Percentiles rank a stretch among this genome's conserved stretches.
Evolutionary conservation across 2,113 vertebrate species (phyloP).

Genomic region (Terrapene triunguis): DNA sequence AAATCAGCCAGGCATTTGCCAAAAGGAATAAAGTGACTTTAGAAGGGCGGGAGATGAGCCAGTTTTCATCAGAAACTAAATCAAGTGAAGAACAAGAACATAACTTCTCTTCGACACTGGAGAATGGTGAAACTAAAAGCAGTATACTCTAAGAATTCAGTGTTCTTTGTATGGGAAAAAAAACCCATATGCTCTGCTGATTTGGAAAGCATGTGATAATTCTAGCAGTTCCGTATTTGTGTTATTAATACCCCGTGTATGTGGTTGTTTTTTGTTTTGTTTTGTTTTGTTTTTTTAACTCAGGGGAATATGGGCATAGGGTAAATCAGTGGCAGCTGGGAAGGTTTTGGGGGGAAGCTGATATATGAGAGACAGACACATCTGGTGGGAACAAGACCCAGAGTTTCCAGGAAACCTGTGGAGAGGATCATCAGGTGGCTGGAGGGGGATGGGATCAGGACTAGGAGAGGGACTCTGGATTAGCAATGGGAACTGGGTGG

Average conservation of each 20-base stretch:
- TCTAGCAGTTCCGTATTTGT: neutral
- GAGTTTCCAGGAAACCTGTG: neutral
- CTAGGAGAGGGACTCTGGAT: neutral
- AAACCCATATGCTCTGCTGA: rapidly evolving
- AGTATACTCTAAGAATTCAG: slow-evolving; percentile 26
- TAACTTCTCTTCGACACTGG: slow-evolving; percentile 11
- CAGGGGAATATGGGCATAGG: neutral
- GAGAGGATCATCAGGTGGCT: neutral
- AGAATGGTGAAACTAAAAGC: slow-evolving; percentile 36
- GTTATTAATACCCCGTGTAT: neutral
- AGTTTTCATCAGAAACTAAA: neutral
- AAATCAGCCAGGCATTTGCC: slow-evolving; percentile 92
- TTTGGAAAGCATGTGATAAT: neutral
- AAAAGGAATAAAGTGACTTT: slow-evolving; percentile 86
- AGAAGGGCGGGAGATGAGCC: slow-evolving; percentile 77
- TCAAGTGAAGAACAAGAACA: slow-evolving; percentile 34
- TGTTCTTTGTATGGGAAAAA: rapidly evolving
- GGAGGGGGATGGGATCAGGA: neutral
- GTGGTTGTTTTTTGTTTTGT: neutral
- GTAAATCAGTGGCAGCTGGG: neutral
- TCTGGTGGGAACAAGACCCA: neutral
- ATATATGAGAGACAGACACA: rapidly evolving
- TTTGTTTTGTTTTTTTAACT: neutral
- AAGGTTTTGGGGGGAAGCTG: neutral
- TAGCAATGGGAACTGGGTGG: neutral